Evolutionary conservation across 2,888 invertebrate species (phyloP).

Genomic region (Vesta saturnalis): DNA sequence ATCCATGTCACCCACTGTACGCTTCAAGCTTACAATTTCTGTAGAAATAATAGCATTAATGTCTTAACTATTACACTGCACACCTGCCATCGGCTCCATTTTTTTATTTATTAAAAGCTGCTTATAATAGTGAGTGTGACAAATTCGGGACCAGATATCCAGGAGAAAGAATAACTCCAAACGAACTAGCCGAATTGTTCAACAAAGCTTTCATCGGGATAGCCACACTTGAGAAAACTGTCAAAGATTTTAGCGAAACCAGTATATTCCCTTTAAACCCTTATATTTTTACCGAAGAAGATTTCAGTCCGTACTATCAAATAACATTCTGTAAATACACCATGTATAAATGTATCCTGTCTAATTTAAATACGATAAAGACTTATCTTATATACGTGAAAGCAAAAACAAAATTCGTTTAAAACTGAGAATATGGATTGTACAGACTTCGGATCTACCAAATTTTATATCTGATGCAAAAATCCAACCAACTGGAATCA

Average conservation of each 20-base stretch:
- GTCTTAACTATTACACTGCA: neutral
- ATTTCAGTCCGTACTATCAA: too few species aligned
- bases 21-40: neutral
- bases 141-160: neutral
- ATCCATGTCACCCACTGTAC: neutral
- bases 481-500: too few species aligned
- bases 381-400: too few species aligned
- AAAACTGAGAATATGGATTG: too few species aligned
- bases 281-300: too few species aligned
- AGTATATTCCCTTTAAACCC: neutral
- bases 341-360: too few species aligned
- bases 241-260: neutral
- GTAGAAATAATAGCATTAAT: neutral
- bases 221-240: neutral
- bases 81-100: neutral
- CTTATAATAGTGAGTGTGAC: constrained; percentile 2
- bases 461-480: too few species aligned
- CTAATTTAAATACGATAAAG: too few species aligned
- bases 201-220: neutral
- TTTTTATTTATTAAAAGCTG: neutral
- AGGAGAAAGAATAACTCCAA: neutral
- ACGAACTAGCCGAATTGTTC: neutral
- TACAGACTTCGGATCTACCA: too few species aligned
- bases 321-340: too few species aligned
- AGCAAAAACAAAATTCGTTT: too few species aligned